Conservation (phyloP, 2,113 vertebrate species). For the Colossoma macropomum region DNA sequence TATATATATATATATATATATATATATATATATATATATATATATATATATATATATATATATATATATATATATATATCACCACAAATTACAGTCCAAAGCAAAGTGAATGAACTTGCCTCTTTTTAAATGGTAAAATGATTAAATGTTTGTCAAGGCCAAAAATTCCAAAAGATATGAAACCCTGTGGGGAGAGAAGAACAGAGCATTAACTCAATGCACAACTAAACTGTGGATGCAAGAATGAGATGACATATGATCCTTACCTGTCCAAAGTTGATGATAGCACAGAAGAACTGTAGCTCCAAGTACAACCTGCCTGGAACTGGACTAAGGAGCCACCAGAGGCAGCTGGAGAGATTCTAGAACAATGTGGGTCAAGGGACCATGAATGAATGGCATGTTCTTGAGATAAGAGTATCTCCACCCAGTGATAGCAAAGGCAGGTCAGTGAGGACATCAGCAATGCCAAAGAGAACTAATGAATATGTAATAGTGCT, state of each 20-base stretch:
- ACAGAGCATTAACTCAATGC: neutral
- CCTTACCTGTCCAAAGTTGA: constrained; percentile 94
- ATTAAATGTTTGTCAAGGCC: constrained; percentile 96
- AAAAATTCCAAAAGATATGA: constrained; percentile 94
- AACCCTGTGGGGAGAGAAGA: constrained; percentile 79
- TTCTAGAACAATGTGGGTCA: constrained; percentile 77
- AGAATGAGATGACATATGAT: neutral
- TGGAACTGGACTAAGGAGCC: constrained; percentile 87
- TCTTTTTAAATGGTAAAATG: constrained; percentile 93
- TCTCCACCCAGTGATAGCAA: neutral
- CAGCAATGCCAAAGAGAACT: neutral
- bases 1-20: no score
- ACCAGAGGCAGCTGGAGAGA: constrained; percentile 92
- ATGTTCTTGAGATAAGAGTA: constrained; percentile 4
- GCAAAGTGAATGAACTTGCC: constrained; percentile 73
- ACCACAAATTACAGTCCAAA: neutral
- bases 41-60: no score
- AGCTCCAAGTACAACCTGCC: constrained; percentile 92
- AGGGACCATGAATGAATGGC: neutral
- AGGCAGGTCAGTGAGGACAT: neutral
- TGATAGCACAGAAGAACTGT: constrained; percentile 94
- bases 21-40: no score
- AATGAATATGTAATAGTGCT: neutral
- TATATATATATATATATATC: no score
- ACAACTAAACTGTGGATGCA: neutral